Evolutionary conservation across 2,888 invertebrate species (phyloP).

Genomic region (Diaphora mendica): DNA sequence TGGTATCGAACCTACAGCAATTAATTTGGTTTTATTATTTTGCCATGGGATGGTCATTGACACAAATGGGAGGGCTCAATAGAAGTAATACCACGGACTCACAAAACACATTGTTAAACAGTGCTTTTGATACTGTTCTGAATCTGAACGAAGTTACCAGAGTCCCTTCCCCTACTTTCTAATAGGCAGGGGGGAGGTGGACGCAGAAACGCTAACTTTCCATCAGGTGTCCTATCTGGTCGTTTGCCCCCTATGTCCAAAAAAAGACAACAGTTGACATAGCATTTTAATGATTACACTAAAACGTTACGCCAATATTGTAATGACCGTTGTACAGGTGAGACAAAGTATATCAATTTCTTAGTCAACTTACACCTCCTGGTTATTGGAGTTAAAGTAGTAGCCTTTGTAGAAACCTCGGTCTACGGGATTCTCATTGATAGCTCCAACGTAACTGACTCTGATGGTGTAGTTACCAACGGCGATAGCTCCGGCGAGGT

Average conservation of each 20-base stretch:
- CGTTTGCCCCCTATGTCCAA: too few species aligned
- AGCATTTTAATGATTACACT: background rate
- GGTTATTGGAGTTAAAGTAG: conserved; percentile 62
- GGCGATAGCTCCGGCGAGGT: conserved; percentile 61
- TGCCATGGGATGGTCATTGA: too few species aligned
- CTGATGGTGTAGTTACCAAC: conserved; percentile 69
- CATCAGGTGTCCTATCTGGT: background rate
- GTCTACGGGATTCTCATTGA: conserved; percentile 74
- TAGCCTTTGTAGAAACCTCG: conserved; percentile 81
- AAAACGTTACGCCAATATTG: background rate
- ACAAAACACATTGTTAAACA: background rate
- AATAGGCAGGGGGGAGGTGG: background rate
- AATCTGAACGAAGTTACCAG: background rate
- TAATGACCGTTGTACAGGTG: too few species aligned
- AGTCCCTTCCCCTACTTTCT: too few species aligned
- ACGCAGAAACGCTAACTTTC: background rate
- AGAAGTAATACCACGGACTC: background rate
- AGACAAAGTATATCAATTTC: background rate
- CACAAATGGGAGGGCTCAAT: background rate
- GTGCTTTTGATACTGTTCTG: background rate
- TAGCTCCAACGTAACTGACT: conserved; percentile 66
- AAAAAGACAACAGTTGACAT: too few species aligned
- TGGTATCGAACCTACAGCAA: background rate
- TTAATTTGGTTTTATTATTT: background rate
- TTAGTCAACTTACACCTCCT: conserved; percentile 61